Evolutionary conservation across 2,888 invertebrate genomes (phyloP).

Genomic region (Watsonalla binaria): DNA sequence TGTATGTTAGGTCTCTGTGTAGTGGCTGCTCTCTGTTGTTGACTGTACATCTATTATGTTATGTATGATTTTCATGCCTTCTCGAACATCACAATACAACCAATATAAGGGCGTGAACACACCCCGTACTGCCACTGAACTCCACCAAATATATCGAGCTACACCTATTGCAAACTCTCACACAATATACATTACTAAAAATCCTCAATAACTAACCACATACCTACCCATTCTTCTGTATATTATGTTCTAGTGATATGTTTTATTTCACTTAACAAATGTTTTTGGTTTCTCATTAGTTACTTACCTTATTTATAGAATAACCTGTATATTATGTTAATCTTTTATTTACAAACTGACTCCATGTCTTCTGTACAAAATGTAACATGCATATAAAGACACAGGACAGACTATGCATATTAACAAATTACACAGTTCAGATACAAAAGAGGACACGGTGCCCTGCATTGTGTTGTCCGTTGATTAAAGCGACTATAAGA

Average conservation of each 20-base stretch:
- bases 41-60: slow-evolving; percentile 76
- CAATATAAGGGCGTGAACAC: slow-evolving; percentile 70
- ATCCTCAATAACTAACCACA: slow-evolving; percentile 25
- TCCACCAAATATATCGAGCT: slow-evolving; percentile 75
- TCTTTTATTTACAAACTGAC: slow-evolving; percentile 5
- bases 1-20: slow-evolving; percentile 74
- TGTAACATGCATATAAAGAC: slow-evolving; percentile 8
- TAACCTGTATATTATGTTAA: slow-evolving; percentile 7
- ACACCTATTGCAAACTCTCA: slow-evolving; percentile 73
- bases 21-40: slow-evolving; percentile 80
- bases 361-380: slow-evolving; percentile 1
- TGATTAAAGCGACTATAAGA: neutral
- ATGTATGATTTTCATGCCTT: slow-evolving; percentile 75
- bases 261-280: slow-evolving; percentile 4
- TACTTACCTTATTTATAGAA: slow-evolving; percentile 1
- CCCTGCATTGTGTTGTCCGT: slow-evolving; percentile 5
- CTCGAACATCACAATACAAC: slow-evolving; percentile 76
- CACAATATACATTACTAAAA: slow-evolving; percentile 65
- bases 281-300: neutral
- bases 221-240: slow-evolving; percentile 18
- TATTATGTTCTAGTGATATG: slow-evolving; percentile 14
- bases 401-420: slow-evolving; percentile 3
- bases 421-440: slow-evolving; percentile 49
- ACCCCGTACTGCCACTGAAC: slow-evolving; percentile 72
- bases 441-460: slow-evolving; percentile 44